Percentiles rank a stretch among this genome's conserved stretches.
Evolutionary conservation across 2,888 invertebrate species (phyloP).

Genomic region (Drosophila lutescens): DNA sequence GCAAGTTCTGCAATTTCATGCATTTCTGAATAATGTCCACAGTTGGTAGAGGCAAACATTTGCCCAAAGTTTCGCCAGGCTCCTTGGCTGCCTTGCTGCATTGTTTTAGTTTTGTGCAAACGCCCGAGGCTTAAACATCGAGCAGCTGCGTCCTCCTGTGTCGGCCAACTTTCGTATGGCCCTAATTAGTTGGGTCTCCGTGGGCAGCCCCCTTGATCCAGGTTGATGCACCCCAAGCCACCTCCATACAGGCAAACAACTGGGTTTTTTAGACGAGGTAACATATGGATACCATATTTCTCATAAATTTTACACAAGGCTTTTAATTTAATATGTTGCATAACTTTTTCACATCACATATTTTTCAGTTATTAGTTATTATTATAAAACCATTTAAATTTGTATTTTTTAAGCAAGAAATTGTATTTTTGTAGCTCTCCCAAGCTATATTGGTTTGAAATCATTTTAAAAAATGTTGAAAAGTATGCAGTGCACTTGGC

Average conservation of each 20-base stretch:
- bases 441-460: not conserved
- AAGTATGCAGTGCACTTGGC: no score
- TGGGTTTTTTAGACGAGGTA: not conserved
- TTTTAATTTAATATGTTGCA: not conserved
- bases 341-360: no score
- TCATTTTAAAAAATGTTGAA: not conserved
- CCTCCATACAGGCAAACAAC: not conserved
- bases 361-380: no score
- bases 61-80: constrained; percentile 55
- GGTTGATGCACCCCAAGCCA: constrained; percentile 4
- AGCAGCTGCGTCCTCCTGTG: constrained; percentile 31
- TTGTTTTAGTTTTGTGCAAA: constrained; percentile 37
- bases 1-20: constrained; percentile 79
- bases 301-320: not conserved
- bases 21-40: constrained; percentile 81
- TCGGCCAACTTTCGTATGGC: constrained; percentile 30
- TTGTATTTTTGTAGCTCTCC: not conserved
- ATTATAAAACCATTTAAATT: no score
- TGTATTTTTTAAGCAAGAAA: no score
- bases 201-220: constrained; percentile 20
- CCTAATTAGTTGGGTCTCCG: constrained; percentile 35
- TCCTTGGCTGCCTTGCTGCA: constrained; percentile 14
- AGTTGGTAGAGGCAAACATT: constrained; percentile 64
- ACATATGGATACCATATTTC: not conserved
- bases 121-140: constrained; percentile 4